Conservation (phyloP, 37 sponge, comb jelly and placozoan genomes). For the Eunapius fragilis region DNA sequence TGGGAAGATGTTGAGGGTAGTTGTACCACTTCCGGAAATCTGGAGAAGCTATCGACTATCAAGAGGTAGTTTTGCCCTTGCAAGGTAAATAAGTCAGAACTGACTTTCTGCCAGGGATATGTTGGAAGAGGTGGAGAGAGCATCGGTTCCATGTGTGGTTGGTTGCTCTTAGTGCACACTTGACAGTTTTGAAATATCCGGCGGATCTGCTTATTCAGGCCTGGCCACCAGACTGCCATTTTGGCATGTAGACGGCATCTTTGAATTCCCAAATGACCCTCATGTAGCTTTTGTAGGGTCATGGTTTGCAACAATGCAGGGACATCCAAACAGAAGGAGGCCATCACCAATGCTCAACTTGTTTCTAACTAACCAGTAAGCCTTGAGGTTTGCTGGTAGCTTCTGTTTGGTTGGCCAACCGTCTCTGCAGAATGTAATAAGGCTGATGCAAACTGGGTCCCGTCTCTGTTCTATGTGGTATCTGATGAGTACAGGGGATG, state of each 20-base stretch:
- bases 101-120: no score
- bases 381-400: not conserved
- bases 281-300: constrained; percentile 13
- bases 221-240: constrained; percentile 30
- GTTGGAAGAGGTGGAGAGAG: no score
- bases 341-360: constrained; percentile 7
- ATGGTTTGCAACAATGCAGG: constrained; percentile 1
- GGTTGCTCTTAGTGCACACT: no score
- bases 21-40: no score
- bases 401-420: constrained; percentile 8
- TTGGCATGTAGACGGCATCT: not conserved
- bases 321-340: constrained; percentile 18
- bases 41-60: no score
- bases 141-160: no score
- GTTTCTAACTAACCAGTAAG: constrained; percentile 18
- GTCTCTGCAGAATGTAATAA: constrained; percentile 1
- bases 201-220: no score
- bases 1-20: no score
- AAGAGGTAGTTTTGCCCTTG: no score
- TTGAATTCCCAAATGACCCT: constrained; percentile 14
- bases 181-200: no score
- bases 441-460: constrained; percentile 16
- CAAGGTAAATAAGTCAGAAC: no score
- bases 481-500: not conserved
- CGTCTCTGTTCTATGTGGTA: not conserved